Conservation (phyloP, 2,888 invertebrate species). For the Trichogramma dendrolimi region DNA sequence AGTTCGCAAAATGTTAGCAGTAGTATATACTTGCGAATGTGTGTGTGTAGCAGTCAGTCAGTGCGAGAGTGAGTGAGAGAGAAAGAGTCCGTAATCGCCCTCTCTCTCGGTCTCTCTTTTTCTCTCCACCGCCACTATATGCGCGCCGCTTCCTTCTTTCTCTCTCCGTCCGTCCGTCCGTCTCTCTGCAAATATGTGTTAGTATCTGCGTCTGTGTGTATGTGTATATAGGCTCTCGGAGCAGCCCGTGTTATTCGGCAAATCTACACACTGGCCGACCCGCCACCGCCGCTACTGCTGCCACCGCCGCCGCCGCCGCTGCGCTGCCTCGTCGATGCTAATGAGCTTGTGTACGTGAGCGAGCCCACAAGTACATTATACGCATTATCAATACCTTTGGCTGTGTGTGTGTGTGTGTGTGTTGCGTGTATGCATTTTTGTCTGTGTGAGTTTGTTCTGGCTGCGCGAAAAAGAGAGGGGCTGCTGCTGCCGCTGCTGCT, state of each 20-base stretch:
- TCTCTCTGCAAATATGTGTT: no score
- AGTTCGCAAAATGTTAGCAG: no score
- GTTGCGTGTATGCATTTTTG: constrained; percentile 19
- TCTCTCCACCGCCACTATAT: constrained; percentile 13
- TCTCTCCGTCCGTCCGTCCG: background rate
- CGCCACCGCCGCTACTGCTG: background rate
- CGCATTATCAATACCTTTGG: constrained; percentile 21
- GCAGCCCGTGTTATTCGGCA: no score
- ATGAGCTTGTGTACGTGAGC: constrained; percentile 32
- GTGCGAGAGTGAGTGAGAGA: no score
- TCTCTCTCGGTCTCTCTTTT: constrained; percentile 16
- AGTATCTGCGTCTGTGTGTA: no score
- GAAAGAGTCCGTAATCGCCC: no score
- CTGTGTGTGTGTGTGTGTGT: constrained; percentile 28
- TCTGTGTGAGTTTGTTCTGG: constrained; percentile 25
- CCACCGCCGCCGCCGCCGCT: no score
- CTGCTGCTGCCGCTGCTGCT: no score
- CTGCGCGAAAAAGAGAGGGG: constrained; percentile 18
- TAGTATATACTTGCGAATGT: no score
- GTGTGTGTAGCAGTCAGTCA: no score
- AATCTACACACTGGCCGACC: background rate
- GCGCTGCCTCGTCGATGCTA: constrained; percentile 31
- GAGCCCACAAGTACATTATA: constrained; percentile 14
- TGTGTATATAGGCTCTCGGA: no score
- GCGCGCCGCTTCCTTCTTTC: background rate